Percentiles rank a stretch among this genome's conserved stretches.
Conservation (phyloP, 2,797 vertebrate species). For the Syncerus caffer region DNA sequence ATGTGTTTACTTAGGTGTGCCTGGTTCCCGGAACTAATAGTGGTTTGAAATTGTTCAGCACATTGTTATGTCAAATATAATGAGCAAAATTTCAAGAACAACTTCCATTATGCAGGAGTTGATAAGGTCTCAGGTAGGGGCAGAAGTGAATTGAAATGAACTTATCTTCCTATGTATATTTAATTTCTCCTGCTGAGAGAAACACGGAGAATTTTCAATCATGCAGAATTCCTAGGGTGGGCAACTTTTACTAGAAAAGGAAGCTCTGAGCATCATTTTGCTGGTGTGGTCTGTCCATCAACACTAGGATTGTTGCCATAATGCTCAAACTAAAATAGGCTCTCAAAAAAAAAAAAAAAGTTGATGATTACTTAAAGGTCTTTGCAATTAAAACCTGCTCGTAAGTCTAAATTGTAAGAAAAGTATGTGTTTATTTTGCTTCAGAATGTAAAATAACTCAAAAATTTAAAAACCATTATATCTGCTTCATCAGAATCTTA, state of each 20-base stretch:
- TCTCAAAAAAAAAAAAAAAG: background rate
- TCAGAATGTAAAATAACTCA: background rate
- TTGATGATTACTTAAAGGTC: background rate
- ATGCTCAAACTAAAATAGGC: background rate
- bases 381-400: background rate
- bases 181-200: background rate
- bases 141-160: background rate
- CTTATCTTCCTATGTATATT: background rate
- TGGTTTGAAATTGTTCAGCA: slow-evolving; percentile 87
- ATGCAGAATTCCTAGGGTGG: background rate
- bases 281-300: slow-evolving; percentile 19
- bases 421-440: background rate
- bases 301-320: background rate
- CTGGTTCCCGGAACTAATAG: slow-evolving; percentile 83
- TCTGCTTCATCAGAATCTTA: background rate
- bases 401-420: background rate
- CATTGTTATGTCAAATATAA: slow-evolving; percentile 80
- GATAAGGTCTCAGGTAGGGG: background rate
- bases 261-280: background rate
- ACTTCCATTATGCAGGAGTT: background rate
- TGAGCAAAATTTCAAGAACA: background rate
- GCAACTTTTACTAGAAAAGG: background rate
- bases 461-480: background rate
- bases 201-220: background rate
- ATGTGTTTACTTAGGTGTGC: slow-evolving; percentile 95